A percentile compares a stretch with the other conserved stretches of the same genome.
Evolutionary conservation across 2,797 vertebrate genomes (phyloP).

Genomic region (Choloepus didactylus): DNA sequence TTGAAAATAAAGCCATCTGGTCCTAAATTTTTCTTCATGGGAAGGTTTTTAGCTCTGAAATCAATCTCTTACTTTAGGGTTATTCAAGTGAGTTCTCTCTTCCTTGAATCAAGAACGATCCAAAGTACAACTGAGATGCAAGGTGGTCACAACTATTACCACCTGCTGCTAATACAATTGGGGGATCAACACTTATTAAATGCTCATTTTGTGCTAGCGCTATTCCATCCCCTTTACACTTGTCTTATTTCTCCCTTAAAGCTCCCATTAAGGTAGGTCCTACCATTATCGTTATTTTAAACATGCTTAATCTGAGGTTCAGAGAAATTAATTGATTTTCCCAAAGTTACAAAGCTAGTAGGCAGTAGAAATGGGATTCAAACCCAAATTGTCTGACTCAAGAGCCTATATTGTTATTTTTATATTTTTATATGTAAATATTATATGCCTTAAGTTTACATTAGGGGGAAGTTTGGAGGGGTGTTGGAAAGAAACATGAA

Average conservation of each 20-base stretch:
- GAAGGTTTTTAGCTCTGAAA: slow-evolving; percentile 30
- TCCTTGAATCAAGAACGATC: background rate
- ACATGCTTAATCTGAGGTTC: slow-evolving; percentile 19
- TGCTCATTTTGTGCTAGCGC: background rate
- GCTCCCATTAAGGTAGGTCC: background rate
- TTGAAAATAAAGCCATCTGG: slow-evolving; percentile 16
- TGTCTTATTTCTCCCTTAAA: slow-evolving; percentile 13
- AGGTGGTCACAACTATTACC: background rate
- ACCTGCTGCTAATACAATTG: background rate
- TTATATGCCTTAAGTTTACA: slow-evolving; percentile 10
- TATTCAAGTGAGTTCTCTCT: slow-evolving; percentile 28
- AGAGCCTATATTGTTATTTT: background rate
- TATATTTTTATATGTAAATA: slow-evolving; percentile 5
- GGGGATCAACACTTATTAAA: background rate
- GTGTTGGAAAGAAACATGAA: background rate
- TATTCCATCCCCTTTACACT: background rate
- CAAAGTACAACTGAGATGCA: slow-evolving; percentile 2
- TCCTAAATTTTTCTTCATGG: slow-evolving; percentile 47
- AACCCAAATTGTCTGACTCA: background rate
- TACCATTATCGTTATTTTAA: slow-evolving; percentile 16
- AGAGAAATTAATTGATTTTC: slow-evolving; percentile 52
- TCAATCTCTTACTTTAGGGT: slow-evolving; percentile 19
- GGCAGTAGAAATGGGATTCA: slow-evolving; percentile 1
- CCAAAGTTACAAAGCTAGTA: slow-evolving; percentile 30
- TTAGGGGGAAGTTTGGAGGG: background rate